Base-by-base conservation (phyloP, 2,888 invertebrate species). In the Sisyra terminalis region DNA sequence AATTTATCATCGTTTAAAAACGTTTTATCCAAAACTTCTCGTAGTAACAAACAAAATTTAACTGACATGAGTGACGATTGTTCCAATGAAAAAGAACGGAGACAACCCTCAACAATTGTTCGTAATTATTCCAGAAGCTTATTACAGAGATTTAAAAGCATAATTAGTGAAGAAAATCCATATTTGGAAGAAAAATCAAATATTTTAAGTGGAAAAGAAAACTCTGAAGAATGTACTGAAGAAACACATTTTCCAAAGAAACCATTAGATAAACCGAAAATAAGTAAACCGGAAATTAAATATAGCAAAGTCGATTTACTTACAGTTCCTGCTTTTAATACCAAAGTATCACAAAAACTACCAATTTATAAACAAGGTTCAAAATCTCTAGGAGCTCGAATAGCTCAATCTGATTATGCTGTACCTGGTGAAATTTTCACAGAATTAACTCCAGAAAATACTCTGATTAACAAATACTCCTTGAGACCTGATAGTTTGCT, bases 321-420 rank as follows among this genome's bases (percentile, higher is more conserved):
- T 13, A 32, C n/a, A 13, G 32, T 14, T 13, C n/a, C 32, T 32
- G 32, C 32, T 6, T n/a, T 14, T 13, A 32, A 29, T 13, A 13
- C 29, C 10, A 18, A 38, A 11, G 18, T 17, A 38, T 11, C 15
- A 16, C 17, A 47, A 52, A 69, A 69, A 54, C 53, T 70, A 16
- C 70, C 71, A 11, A 65, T 75, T 46, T 80, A 82, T 54, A 79
- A 79, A 55, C 84, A 81, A 60, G 84, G 86, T 9, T 86, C 87
- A 50, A 80, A 83, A 49, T 73, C 78, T 46, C 71, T 88, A 49
- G 89, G 89, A 0, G 89, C 88, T 32, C 75, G 89, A 48, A 86
- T 92, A 56, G 90, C 90, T 1, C 78, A 84, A 50, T 78, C 84
- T 0, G 88, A 89, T 56, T 89, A 89, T 52, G 84, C 80, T 0